Conservation (phyloP, 2,113 vertebrate species). For the Glaucidium brasilianum region DNA sequence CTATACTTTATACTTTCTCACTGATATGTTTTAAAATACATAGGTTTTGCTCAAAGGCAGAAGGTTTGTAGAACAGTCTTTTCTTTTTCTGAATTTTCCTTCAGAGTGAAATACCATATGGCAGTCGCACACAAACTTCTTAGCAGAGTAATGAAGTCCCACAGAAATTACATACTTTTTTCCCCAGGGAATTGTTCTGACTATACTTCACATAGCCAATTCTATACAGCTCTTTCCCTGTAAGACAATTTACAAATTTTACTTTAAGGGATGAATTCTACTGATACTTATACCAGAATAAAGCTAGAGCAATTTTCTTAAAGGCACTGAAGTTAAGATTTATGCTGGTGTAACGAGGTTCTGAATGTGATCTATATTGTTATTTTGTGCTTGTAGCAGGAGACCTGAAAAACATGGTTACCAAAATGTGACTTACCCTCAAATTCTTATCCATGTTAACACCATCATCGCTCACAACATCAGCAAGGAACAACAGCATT, state of each 20-base stretch:
- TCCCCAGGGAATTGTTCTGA: conserved; percentile 23
- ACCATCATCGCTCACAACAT: neutral
- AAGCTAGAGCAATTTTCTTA: neutral
- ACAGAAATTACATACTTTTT: conserved; percentile 36
- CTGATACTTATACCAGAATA: neutral
- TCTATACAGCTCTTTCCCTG: conserved; percentile 25
- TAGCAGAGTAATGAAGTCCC: conserved; percentile 61
- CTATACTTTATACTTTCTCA: neutral
- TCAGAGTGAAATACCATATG: conserved; percentile 69
- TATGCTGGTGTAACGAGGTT: neutral
- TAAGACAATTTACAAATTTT: neutral
- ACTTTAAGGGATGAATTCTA: neutral
- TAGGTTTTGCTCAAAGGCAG: conserved; percentile 5
- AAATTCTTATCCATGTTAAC: neutral
- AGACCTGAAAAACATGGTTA: neutral
- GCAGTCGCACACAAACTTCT: conserved; percentile 31
- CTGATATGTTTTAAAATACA: neutral
- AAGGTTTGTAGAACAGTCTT: neutral
- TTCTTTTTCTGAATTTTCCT: conserved; percentile 29
- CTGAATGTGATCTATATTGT: neutral
- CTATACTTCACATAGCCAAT: conserved; percentile 13
- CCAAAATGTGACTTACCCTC: neutral
- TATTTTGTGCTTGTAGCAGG: neutral
- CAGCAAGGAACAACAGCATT: neutral
- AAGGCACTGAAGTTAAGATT: neutral